Evolutionary conservation across 2,113 vertebrate genomes (phyloP).

Genomic region (Typhlomys cinereus): DNA sequence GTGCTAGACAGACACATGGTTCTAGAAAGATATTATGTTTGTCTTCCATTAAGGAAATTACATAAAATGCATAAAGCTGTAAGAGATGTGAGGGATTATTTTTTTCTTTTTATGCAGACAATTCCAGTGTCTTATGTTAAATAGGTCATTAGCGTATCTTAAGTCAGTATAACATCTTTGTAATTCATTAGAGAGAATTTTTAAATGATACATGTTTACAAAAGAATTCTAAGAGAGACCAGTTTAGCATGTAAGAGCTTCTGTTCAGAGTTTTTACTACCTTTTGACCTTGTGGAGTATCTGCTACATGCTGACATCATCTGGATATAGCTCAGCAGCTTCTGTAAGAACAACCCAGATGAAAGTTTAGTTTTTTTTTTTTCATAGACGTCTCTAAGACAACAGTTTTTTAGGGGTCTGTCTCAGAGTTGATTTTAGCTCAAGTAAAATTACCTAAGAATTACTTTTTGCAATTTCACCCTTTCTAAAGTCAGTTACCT

Average conservation of each 20-base stretch:
- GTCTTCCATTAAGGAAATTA: slow-evolving; percentile 27
- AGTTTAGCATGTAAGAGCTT: neutral
- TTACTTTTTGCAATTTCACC: neutral
- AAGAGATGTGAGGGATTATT: slow-evolving; percentile 1
- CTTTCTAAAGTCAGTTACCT: neutral
- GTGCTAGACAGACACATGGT: neutral
- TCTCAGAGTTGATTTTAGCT: neutral
- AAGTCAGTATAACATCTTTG: slow-evolving; percentile 4
- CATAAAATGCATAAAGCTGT: slow-evolving; percentile 27
- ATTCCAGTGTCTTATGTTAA: slow-evolving; percentile 56
- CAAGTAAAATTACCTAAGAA: slow-evolving; percentile 17
- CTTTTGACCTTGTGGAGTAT: neutral
- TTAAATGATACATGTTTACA: neutral
- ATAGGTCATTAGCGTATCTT: slow-evolving; percentile 38
- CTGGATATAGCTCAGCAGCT: neutral
- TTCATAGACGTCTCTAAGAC: neutral
- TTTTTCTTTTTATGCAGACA: slow-evolving; percentile 42
- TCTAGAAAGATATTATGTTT: neutral
- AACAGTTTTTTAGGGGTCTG: neutral
- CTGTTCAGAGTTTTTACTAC: neutral
- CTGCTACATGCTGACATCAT: neutral
- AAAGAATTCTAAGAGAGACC: neutral
- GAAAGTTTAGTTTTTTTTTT: neutral
- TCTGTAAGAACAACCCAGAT: neutral
- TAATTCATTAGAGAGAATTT: slow-evolving; percentile 47